Evolutionary conservation across 2,888 invertebrate species (phyloP), one percentile per base, ranked within the genome.

Genomic region (Eugnorisma glareosa): DNA sequence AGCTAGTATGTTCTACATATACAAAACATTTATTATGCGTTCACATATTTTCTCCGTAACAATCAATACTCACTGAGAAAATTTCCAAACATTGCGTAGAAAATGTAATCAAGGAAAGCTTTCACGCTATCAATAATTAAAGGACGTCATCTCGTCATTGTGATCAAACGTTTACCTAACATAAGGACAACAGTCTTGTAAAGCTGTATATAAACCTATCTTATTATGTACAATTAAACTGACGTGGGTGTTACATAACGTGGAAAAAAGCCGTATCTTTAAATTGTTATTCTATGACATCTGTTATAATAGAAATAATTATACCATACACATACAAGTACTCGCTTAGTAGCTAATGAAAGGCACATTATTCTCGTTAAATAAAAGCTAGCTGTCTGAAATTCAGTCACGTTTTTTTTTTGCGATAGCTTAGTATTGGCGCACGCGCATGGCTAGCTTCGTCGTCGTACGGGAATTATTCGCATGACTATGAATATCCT

Each of bases 111-210:
- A 88, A 85, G 64, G 71, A 76, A 80, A 81, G 73, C 67, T 76
- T 80, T 73, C 37, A 75, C 69, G 74, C 71, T 71, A 48, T 59
- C 63, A 70, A 31, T 77, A 82, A 69, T 59, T 61, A 57, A 67
- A 71, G 69, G 73, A 83, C 79, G 71, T 61, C 64, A 81, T 67
- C 54, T 72, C 77, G 75, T 86, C 81, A 77, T 80, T 92, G 92
- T 93, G 91, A 92, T 92, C 91, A 89, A 91, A 85, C 84, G 79
- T 88, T 87, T 88, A 77, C 84, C 84, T 88, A 91, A 90, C 86
- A 90, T 90, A 92, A 90, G 87, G 89, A 94, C 93, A 94, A 94
- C 93, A 94, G 94, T 94, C 93, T 94, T 91, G 88, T 93, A 92
- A 93, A 93, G 91, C 92, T 89, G 89, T 84, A 86, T 88, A 83